These are phyloP conservation scores for Chouioia cunea DNA, from an alignment of 2,888 invertebrate species.

Conservation along the genomic window DNA sequence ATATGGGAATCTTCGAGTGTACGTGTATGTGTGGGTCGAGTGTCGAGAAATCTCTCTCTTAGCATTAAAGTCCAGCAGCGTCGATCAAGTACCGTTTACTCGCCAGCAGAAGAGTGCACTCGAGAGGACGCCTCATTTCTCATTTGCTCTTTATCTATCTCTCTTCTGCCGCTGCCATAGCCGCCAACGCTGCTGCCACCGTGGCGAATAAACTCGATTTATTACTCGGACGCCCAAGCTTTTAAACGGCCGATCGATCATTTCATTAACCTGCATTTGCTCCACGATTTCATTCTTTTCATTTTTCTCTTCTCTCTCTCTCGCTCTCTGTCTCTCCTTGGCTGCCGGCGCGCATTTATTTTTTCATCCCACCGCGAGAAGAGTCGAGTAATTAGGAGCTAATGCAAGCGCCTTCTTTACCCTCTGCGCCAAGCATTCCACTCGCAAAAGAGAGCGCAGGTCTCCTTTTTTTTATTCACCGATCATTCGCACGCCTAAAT, in stretches of 20 bases:
- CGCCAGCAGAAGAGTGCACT: conserved; percentile 24
- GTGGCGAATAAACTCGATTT: conserved; percentile 44
- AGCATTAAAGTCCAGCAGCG: conserved; percentile 22
- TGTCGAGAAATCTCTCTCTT: conserved; percentile 11
- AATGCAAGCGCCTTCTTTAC: conserved; percentile 18
- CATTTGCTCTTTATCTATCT: not conserved
- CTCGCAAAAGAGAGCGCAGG: too few relatives aligned
- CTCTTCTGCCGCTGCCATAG: too few relatives aligned
- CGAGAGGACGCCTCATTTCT: conserved; percentile 14
- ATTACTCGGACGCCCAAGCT: conserved; percentile 35
- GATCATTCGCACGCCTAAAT: not conserved
- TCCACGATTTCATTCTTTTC: not conserved
- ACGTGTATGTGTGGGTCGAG: conserved; percentile 34
- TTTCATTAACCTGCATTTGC: conserved; percentile 43
- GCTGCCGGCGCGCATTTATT: conserved; percentile 1
- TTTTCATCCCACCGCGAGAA: conserved; percentile 13
- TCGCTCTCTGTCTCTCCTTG: not conserved
- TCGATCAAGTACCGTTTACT: conserved; percentile 46
- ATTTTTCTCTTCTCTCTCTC: not conserved
- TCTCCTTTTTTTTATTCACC: conserved; percentile 4
- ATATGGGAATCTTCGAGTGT: conserved; percentile 40
- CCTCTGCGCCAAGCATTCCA: not conserved
- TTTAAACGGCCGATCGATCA: conserved; percentile 44
- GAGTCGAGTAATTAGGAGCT: conserved; percentile 33
- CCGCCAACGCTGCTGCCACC: not conserved